A percentile compares a stretch with the other conserved stretches of the same genome.
phyloP scores from a whole-genome alignment of 2,797 vertebrate genomes.

The Melanotaenia parkinsoni region DNA sequence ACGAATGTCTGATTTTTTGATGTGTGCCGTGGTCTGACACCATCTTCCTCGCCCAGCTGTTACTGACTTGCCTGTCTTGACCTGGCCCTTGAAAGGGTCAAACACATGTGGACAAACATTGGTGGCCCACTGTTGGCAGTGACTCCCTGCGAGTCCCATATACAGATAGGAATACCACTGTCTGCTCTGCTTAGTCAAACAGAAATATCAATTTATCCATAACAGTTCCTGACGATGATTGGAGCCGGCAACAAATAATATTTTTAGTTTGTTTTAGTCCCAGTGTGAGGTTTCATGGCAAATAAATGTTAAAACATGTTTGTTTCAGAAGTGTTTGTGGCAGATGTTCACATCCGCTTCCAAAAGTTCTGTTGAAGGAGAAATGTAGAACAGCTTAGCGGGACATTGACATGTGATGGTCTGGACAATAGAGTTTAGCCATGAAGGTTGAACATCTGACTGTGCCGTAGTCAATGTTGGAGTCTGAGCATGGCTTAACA shows the following conservation, averaged over 20 bases:
- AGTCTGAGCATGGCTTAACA: background rate
- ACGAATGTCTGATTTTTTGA: conserved; percentile 63
- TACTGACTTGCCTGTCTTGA: conserved; percentile 63
- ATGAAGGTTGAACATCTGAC: conserved; percentile 34
- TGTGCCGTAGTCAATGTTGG: conserved; percentile 34
- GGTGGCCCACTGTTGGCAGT: conserved; percentile 75
- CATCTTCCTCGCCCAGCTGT: conserved; percentile 79
- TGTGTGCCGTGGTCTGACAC: conserved; percentile 74
- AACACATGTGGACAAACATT: conserved; percentile 80
- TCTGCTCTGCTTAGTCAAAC: conserved; percentile 69
- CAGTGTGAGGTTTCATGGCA: conserved; percentile 64
- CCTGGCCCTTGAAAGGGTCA: conserved; percentile 66
- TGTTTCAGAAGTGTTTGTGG: conserved; percentile 32
- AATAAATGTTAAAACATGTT: conserved; percentile 59
- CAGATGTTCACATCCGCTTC: conserved; percentile 46
- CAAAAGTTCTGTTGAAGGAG: conserved; percentile 44
- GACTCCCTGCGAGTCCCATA: conserved; percentile 67
- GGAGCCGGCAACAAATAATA: conserved; percentile 17
- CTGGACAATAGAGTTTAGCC: conserved; percentile 1
- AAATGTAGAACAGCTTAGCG: conserved; percentile 18
- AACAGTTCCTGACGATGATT: conserved; percentile 31
- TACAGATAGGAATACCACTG: conserved; percentile 68
- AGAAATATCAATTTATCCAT: conserved; percentile 39
- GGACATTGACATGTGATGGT: conserved; percentile 20
- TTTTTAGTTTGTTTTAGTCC: conserved; percentile 48